Percentiles rank a stretch among this genome's conserved stretches.
These are phyloP conservation scores for Ailurus styani DNA, from an alignment of 2,113 vertebrate species.

Conservation along the genomic window DNA sequence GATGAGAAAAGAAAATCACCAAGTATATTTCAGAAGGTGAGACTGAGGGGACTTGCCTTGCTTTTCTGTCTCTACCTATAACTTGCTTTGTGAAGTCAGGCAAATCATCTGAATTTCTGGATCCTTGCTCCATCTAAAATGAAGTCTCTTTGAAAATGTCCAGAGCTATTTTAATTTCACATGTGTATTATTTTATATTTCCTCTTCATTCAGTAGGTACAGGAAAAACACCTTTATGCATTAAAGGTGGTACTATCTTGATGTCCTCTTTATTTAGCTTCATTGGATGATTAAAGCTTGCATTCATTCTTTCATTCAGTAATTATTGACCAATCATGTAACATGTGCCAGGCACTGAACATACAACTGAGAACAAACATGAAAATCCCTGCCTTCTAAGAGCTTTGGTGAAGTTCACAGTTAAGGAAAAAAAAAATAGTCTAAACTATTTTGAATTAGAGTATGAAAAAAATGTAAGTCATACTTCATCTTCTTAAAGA, in stretches of 20 bases:
- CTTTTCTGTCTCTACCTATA: background rate
- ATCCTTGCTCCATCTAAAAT: background rate
- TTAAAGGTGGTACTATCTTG: background rate
- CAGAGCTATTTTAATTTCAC: background rate
- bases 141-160: background rate
- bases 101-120: conserved; percentile 8
- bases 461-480: background rate
- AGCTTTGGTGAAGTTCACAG: background rate
- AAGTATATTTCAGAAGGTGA: background rate
- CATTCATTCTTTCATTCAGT: conserved; percentile 6
- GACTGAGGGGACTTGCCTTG: background rate
- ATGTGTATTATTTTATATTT: background rate
- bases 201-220: background rate
- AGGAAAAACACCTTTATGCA: background rate
- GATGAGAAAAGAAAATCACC: background rate
- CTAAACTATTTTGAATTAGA: background rate
- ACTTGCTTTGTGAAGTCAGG: conserved; percentile 1
- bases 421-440: background rate
- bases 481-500: background rate
- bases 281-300: background rate
- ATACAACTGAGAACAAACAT: background rate
- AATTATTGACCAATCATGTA: background rate
- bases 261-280: background rate
- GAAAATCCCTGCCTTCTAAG: background rate
- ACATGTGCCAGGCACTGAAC: background rate